Evolutionary conservation across 2,888 invertebrate species (phyloP).

Genomic region (Galeopsomyia nigrocyanea): DNA sequence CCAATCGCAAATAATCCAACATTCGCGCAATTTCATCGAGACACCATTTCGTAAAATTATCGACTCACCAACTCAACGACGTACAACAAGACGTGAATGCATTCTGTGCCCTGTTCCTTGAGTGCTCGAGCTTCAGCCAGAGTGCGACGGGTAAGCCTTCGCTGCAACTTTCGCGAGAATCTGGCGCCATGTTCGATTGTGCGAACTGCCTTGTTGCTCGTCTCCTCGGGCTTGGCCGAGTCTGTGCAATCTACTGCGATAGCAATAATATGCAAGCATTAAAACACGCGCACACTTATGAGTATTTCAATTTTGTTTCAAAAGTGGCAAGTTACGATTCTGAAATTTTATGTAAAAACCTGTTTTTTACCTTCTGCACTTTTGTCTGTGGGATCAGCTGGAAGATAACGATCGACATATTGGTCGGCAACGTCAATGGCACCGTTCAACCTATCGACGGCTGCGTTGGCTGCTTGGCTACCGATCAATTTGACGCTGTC

Average conservation of each 20-base stretch:
- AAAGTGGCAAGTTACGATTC: too few species aligned
- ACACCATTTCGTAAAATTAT: too few species aligned
- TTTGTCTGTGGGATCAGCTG: constrained; percentile 76
- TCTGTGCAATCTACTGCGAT: constrained; percentile 19
- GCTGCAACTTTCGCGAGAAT: constrained; percentile 82
- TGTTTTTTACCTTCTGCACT: constrained; percentile 77
- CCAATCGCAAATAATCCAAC: background rate
- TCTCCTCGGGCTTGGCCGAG: constrained; percentile 52
- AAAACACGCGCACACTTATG: too few species aligned
- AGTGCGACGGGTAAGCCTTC: constrained; percentile 82
- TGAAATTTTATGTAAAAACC: background rate
- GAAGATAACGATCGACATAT: constrained; percentile 86
- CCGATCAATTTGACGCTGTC: constrained; percentile 87
- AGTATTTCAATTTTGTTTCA: too few species aligned
- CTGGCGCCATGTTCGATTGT: constrained; percentile 85
- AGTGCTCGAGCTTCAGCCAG: constrained; percentile 85
- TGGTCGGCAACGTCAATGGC: constrained; percentile 84
- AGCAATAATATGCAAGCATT: too few species aligned
- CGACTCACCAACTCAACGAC: constrained; percentile 82
- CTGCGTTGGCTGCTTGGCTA: constrained; percentile 80
- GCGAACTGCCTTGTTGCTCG: constrained; percentile 76
- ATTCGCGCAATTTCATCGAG: background rate
- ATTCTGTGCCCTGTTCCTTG: constrained; percentile 82
- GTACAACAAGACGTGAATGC: constrained; percentile 82
- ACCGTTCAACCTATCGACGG: constrained; percentile 81